Evolutionary conservation across 2,113 vertebrate genomes (phyloP).

Genomic region (Solea solea): DNA sequence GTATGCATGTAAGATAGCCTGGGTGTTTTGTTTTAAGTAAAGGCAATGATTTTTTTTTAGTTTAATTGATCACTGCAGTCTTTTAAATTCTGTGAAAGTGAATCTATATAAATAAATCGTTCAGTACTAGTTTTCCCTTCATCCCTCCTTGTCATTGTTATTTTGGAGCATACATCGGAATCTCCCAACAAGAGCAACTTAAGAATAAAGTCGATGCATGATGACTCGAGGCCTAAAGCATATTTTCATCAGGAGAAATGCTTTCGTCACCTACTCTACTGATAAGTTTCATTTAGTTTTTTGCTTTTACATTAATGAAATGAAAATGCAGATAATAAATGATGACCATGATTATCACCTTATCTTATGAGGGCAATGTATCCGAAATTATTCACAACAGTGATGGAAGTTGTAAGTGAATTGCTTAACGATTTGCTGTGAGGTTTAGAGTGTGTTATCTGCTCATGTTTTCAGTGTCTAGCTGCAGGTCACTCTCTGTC

Average conservation of each 20-base stretch:
- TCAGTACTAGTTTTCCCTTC: no score
- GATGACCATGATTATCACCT: slow-evolving; percentile 38
- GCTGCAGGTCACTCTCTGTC: slow-evolving; percentile 64
- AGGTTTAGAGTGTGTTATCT: slow-evolving; percentile 40
- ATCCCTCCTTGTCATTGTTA: no score
- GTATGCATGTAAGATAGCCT: not conserved
- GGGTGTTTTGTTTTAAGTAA: not conserved
- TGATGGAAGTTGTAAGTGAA: slow-evolving; percentile 26
- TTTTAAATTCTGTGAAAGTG: not conserved
- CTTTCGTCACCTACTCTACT: slow-evolving; percentile 45
- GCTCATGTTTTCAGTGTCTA: slow-evolving; percentile 49
- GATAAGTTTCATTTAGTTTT: slow-evolving; percentile 16
- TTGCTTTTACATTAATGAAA: slow-evolving; percentile 22
- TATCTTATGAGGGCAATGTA: slow-evolving; percentile 29
- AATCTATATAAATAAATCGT: no score
- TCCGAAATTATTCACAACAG: slow-evolving; percentile 1
- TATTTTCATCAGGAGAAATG: slow-evolving; percentile 29
- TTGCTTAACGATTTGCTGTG: slow-evolving; percentile 36
- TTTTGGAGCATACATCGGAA: not conserved
- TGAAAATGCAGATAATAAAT: slow-evolving; percentile 37
- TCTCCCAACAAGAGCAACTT: slow-evolving; percentile 28
- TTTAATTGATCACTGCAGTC: not conserved
- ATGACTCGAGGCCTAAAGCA: slow-evolving; percentile 45
- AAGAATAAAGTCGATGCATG: slow-evolving; percentile 44
- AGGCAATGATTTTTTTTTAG: not conserved